Base-by-base conservation (phyloP, 2,797 vertebrate species). In the Siniperca obscura region DNA sequence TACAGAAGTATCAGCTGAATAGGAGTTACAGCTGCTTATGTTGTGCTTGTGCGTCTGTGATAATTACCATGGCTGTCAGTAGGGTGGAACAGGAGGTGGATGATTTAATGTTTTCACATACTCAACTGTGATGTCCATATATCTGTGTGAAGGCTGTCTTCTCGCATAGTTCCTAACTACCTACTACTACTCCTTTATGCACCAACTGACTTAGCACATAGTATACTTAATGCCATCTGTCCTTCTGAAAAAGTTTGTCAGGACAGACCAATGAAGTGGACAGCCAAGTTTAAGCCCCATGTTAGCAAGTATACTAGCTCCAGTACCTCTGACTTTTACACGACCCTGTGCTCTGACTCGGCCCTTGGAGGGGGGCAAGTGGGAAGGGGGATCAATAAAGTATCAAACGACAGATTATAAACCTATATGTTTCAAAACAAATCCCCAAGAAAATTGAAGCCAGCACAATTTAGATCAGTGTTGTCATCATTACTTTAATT, bases 41-140 rank as follows among this genome's bases (percentile, higher is more conserved):
- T 84, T 86, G 81, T 81, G 80, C 44, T 75, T 78, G 82, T 80
- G 72, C 22, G 48, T 87, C 85, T 86, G 65, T 84, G 90, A 91
- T 92, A 88, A 94, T 90, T 91, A 88, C 86, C 69, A 73, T 80
- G 82, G 75, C 72, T 93, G 89, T 92, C 91, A 90, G 89, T 42
- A 38, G 74, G 60, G 75, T 76, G 82, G 73, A 87, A 84, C 65
- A 80, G 71, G 76, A 86, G 80, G 70, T 16, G 66, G 69, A 84
- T 89, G 91, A 89, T 90, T 36, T 88, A 89, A 91, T 90, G 86
- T 92, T 89, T 90, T 90, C 88, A 88, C 88, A 90, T 86, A 87
- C 75, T 87, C 76, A 57, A 85, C 81, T 87, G 66, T 84, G 86
- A 89, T 89, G 84, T 90, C 74, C 76, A 82, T 87, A 70, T 81